Percentiles rank a stretch among this genome's conserved stretches.
Conservation (phyloP, 2,113 vertebrate genomes). For the Blennius ocellaris region DNA sequence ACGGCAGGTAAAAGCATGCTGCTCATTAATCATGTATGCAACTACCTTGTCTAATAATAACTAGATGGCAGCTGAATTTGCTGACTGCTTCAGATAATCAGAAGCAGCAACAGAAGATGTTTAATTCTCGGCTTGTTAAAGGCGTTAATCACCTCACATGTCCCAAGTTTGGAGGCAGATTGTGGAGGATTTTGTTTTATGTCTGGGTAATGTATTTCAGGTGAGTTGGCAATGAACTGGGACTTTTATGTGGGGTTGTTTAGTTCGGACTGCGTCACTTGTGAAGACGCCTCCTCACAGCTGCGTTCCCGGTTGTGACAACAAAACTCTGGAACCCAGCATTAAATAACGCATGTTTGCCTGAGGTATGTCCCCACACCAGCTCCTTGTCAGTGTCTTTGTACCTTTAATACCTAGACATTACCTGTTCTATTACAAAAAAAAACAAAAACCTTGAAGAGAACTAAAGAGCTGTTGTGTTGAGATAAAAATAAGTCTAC, state of each 20-base stretch:
- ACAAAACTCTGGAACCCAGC: conserved; percentile 18
- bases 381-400: conserved; percentile 28
- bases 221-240: background rate
- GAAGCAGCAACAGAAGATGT: background rate
- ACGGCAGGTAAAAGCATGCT: background rate
- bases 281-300: conserved; percentile 9
- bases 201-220: background rate
- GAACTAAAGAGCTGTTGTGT: conserved; percentile 13
- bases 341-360: conserved; percentile 30
- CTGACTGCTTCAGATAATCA: conserved; percentile 2
- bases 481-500: conserved; percentile 19
- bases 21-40: conserved; percentile 11
- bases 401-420: conserved; percentile 24
- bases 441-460: background rate
- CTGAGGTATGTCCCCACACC: conserved; percentile 6
- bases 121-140: background rate
- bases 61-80: conserved; percentile 15
- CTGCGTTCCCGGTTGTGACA: conserved; percentile 47
- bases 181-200: background rate
- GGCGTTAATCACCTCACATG: background rate
- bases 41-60: conserved; percentile 10
- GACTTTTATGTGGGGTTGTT: too few species aligned
- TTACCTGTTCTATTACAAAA: conserved; percentile 1
- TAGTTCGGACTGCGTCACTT: background rate
- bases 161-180: background rate